Percentiles rank a stretch among this genome's conserved stretches.
Conservation (phyloP, 2,888 invertebrate genomes). For the Nemurella pictetii region DNA sequence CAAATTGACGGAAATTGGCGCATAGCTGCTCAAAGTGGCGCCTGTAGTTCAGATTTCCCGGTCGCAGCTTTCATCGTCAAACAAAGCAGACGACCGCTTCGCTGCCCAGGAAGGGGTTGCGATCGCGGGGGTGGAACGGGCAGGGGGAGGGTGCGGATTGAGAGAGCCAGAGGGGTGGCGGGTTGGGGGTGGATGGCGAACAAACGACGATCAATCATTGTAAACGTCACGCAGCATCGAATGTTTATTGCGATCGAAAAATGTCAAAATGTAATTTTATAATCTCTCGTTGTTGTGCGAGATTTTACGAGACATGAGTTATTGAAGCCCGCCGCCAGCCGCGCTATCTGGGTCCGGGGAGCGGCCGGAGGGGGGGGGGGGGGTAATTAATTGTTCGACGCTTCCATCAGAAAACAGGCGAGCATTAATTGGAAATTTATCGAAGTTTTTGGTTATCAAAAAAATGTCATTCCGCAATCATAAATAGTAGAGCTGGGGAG, state of each 20-base stretch:
- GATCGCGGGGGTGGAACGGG: no score
- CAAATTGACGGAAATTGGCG: no score
- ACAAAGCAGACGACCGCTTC: not conserved
- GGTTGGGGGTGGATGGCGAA: not conserved
- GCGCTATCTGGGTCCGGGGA: constrained; percentile 6
- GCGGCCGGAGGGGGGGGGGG: not conserved
- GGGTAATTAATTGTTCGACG: constrained; percentile 11
- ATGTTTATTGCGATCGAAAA: constrained; percentile 41
- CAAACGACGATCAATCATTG: constrained; percentile 38
- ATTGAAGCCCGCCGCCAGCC: constrained; percentile 36
- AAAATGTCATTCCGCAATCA: constrained; percentile 41
- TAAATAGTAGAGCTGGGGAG: not conserved
- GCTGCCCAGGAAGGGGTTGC: no score
- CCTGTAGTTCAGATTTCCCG: no score
- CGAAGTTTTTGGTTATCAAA: constrained; percentile 41
- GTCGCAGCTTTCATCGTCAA: not conserved
- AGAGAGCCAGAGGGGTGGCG: not conserved
- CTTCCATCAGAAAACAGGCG: constrained; percentile 12
- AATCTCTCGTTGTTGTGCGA: constrained; percentile 36
- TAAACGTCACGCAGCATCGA: constrained; percentile 34
- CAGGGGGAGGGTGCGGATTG: not conserved
- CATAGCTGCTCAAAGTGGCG: no score
- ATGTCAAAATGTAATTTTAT: constrained; percentile 41
- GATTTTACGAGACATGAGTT: constrained; percentile 40
- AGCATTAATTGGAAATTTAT: constrained; percentile 43